Percentiles rank a stretch among this genome's conserved stretches.
These are phyloP conservation scores for Drosophila lowei DNA, from an alignment of 1,140 invertebrate species.

Conservation along the genomic window DNA sequence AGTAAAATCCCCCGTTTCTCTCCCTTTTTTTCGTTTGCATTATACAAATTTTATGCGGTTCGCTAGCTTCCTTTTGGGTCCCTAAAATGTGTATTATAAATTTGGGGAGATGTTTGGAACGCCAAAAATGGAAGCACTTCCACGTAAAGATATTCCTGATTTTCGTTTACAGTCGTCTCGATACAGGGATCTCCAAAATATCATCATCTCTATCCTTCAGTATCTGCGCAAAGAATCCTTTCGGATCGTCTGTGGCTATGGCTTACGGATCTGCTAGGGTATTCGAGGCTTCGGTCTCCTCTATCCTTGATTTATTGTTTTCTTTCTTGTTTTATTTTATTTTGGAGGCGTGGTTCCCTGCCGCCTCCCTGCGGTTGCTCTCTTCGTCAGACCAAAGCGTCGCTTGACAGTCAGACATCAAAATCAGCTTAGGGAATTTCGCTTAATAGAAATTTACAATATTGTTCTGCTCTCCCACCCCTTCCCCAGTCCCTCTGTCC, in stretches of 20 bases:
- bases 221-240: no score
- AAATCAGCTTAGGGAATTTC: conserved; percentile 70
- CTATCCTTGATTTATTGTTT: background rate
- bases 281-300: no score
- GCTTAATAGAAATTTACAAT: conserved; percentile 68
- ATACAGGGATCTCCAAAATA: no score
- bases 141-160: no score
- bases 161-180: no score
- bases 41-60: conserved; percentile 52
- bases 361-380: conserved; percentile 44
- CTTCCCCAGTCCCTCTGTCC: background rate
- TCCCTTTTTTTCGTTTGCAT: conserved; percentile 8
- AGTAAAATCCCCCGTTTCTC: background rate
- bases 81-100: no score
- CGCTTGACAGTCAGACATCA: conserved; percentile 65
- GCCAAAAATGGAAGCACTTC: no score
- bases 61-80: no score
- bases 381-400: conserved; percentile 26
- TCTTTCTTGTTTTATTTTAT: conserved; percentile 19
- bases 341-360: conserved; percentile 20
- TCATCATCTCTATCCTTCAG: no score
- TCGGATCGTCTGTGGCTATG: no score
- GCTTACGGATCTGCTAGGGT: no score
- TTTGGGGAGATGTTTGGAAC: no score
- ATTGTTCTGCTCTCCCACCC: conserved; percentile 22